Evolutionary conservation across 2,888 invertebrate genomes (phyloP).

Genomic region (Drosophila longiperda): DNA sequence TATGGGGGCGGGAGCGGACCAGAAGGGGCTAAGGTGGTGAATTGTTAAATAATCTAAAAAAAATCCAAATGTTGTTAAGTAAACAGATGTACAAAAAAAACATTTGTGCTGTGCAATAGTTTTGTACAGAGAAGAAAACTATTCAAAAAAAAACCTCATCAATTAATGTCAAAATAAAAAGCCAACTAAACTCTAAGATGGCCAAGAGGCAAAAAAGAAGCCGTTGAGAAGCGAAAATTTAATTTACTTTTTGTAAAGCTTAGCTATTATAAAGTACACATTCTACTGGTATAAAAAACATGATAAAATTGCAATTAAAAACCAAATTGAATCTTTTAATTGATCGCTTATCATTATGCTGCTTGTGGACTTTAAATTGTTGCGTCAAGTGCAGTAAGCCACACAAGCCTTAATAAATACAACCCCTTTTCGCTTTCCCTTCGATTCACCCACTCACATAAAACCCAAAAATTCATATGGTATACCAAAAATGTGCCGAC

Average conservation of each 20-base stretch:
- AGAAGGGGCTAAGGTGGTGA: neutral
- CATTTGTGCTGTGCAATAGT: neutral
- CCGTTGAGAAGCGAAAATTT: neutral
- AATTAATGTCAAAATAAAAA: neutral
- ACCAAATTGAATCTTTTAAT: neutral
- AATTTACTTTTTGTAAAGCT: neutral
- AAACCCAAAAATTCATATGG: conserved; percentile 65
- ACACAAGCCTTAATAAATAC: neutral
- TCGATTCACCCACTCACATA: conserved; percentile 3
- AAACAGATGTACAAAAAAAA: neutral
- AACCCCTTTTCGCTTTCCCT: neutral
- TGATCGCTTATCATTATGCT: conserved; percentile 3
- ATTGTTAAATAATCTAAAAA: conserved; percentile 4
- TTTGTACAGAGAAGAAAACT: neutral
- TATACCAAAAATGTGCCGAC: conserved; percentile 62
- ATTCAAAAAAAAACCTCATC: neutral
- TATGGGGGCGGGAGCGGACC: too few relatives aligned
- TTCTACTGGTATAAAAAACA: neutral
- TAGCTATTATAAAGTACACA: neutral
- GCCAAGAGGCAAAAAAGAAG: neutral
- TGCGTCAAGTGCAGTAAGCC: conserved; percentile 17
- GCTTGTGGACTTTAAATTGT: conserved; percentile 14
- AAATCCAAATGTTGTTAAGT: conserved; percentile 2
- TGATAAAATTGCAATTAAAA: neutral
- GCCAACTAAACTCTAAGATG: neutral